Evolutionary conservation across 2,888 invertebrate genomes (phyloP), one percentile per base, ranked within the genome.

Genomic region (Caenorhabditis imperialis): DNA sequence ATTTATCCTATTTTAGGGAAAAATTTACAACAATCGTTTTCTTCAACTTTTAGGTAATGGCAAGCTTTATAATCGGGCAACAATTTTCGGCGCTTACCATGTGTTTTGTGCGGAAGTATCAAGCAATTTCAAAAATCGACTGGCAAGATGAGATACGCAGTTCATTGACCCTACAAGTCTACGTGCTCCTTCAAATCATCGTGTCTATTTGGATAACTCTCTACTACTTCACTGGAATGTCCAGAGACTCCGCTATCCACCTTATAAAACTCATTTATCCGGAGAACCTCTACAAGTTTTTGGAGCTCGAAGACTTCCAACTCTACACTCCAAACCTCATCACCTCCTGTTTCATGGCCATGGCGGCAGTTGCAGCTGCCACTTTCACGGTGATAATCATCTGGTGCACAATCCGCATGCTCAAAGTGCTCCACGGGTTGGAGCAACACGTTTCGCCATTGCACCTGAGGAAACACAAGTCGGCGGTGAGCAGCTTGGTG

Each of bases 41-140:
- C 20, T 47, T 47, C 27, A n/a, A n/a, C n/a, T n/a, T n/a, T n/a
- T 27, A 47, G 45, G 27, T 20, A 3, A 33, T 63, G 12, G 38
- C 35, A 12, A 53, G 63, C 23, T 30, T 54, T 16, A 25, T 54
- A 1, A 16, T 63, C 12, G 63, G 54, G 3, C 54, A 63, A 33
- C 63, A 63, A 47, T 47, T 47, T 5, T 37, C 63, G 22, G 63
- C 63, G 1, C 16, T 63, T 5, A 63, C 63, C 0, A 47, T 63
- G 54, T 63, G 63, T 33, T 63, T 63, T 38, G 63, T 63, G 1
- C 37, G 63, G 10, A 63, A 63, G 14, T 63, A 54, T 47, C 63
- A 63, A 8, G 63, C 63, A 1, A 54, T 63, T 8, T 63, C 63
- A 5, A 54, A 30, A n/a, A 37, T 63, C 16, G 62, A 62, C 23